Evolutionary conservation across 2,797 vertebrate species (phyloP), one percentile per base, ranked within the genome.

Genomic region (Hyperoplus immaculatus): DNA sequence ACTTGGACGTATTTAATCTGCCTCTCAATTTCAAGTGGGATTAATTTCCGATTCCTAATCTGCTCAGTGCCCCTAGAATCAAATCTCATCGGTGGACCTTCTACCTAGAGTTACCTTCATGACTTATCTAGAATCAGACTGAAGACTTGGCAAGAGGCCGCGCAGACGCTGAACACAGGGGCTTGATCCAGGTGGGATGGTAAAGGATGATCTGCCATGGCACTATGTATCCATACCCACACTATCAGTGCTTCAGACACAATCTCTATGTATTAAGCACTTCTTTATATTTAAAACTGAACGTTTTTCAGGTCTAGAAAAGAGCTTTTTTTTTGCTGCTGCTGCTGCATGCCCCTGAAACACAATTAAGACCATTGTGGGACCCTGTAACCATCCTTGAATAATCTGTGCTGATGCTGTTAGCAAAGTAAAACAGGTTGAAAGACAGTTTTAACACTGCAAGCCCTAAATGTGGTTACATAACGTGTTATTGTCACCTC

Each of bases 1-100:
- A 91, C 80, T 93, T 93, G 85, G 82, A 85, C 80, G 77, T 87
- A 87, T 92, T 91, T 92, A 93, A 93, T 93, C 91, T 91, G 84
- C 80, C 77, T 88, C 90, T 94, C 88, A 85, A 90, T 93, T 93
- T 91, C 88, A 91, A 91, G 76, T 77, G 89, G 81, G 88, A 92
- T 93, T 92, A 79, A 89, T 89, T 89, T 84, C 75, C 69, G 63
- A 38, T 84, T 91, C 73, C 84, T 93, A 90, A 94, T 94, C 91
- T 93, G 79, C 85, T 88, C 78, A 66, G 76, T 87, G 85, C 88
- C 84, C 82, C 69, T 70, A 86, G 29, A 88, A 93, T 92, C 87
- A 92, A 89, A 93, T 91, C 91, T 93, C 86, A 81, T 83, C 64
- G 8, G 79, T 78, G 82, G 77, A 63, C 69, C 51, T 63, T 83